Conservation (phyloP, 2,113 vertebrate genomes). For the Sander lucioperca region DNA sequence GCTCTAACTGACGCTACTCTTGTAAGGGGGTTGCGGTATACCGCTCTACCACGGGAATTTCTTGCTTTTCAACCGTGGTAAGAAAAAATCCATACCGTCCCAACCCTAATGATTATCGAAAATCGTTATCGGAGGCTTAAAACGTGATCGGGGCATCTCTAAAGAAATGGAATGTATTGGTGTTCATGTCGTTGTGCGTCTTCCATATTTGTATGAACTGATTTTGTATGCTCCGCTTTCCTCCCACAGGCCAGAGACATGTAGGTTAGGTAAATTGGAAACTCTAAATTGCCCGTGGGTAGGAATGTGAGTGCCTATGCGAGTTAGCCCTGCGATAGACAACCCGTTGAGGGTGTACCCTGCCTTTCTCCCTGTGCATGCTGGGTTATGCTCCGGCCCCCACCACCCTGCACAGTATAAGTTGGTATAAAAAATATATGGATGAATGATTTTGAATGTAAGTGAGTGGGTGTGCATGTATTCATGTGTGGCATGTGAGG, state of each 20-base stretch:
- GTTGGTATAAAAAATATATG: not conserved
- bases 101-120: no score
- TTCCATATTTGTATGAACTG: conserved; percentile 14
- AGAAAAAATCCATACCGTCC: no score
- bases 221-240: not conserved
- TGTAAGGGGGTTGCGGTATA: no score
- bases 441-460: conserved; percentile 1
- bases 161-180: not conserved
- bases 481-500: conserved; percentile 9
- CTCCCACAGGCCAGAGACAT: not conserved
- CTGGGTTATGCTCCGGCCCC: not conserved
- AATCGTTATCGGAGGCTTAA: no score
- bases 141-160: no score
- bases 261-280: conserved; percentile 10
- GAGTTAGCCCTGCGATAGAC: not conserved
- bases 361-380: not conserved
- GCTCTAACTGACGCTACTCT: no score
- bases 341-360: not conserved
- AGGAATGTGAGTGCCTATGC: not conserved
- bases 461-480: not conserved
- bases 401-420: not conserved
- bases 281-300: not conserved
- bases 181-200: not conserved
- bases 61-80: no score
- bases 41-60: no score